phyloP scores from a whole-genome alignment of 1,140 invertebrate genomes.

The Antheraea mylitta region DNA sequence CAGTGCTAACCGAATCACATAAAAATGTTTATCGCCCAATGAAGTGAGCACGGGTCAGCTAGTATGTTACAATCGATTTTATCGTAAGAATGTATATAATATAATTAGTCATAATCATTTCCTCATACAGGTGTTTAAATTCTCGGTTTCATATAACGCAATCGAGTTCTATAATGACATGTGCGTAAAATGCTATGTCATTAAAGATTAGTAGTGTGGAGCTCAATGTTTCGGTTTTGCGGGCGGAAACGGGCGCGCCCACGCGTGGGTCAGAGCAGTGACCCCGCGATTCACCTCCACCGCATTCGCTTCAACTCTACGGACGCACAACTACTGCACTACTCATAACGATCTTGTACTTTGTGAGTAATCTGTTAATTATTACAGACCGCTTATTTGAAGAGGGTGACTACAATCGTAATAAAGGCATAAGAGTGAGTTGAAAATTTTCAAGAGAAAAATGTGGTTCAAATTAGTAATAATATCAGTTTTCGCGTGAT shows the following conservation, averaged over 20 bases:
- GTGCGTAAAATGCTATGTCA: conserved; percentile 53
- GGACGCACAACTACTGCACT: not conserved
- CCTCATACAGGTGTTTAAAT: not conserved
- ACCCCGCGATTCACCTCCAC: conserved; percentile 58
- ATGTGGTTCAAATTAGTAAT: too few relatives aligned
- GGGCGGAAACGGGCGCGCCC: conserved; percentile 75
- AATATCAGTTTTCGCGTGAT: too few relatives aligned
- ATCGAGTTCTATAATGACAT: conserved; percentile 14
- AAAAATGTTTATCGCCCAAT: too few relatives aligned
- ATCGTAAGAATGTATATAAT: too few relatives aligned
- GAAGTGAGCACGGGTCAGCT: too few relatives aligned
- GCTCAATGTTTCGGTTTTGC: conserved; percentile 72
- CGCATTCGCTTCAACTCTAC: not conserved
- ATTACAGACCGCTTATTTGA: not conserved
- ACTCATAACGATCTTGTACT: not conserved
- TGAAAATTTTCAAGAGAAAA: too few relatives aligned
- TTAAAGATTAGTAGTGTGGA: conserved; percentile 64
- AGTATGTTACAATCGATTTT: too few relatives aligned
- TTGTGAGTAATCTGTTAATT: conserved; percentile 15
- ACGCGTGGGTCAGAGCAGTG: conserved; percentile 76
- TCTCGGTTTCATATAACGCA: not conserved
- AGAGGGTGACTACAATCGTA: not conserved
- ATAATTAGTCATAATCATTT: too few relatives aligned
- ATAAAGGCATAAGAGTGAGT: too few relatives aligned
- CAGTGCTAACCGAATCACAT: too few relatives aligned